Base-by-base conservation (phyloP, 2,113 vertebrate genomes). In the Thunnus maccoyii region DNA sequence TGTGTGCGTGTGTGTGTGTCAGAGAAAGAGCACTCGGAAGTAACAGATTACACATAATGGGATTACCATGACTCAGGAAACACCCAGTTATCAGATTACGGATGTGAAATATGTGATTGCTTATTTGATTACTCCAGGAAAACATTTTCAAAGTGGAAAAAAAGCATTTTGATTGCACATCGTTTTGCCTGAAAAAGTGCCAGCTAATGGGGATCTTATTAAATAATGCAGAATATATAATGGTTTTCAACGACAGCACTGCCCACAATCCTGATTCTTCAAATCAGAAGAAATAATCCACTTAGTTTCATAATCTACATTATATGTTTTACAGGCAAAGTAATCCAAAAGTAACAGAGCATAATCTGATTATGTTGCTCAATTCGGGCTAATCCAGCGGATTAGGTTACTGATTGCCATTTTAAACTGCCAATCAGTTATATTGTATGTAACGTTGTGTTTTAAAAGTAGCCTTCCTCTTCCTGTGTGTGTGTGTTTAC, bases 1-100 rank as follows among this genome's bases (percentile, higher is more conserved):
- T 30, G 66, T 22, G 47, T 47, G 50, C 44, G 18, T 20, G 52
- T n/a, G 18, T 25, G 46, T n/a, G 27, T 16, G 51, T 32, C 58
- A 30, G 64, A n/a, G 58, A 15, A 32, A 68, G 83, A 81, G 76
- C 77, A 20, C 75, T 83, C 82, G 85, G 91, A 92, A 92, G 90
- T 92, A 86, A 87, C 83, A 88, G 88, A 91, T 93, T 92, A 88
- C 85, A 84, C 74, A 58, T 92, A 91, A 93, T 91, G 70, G 84
- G 88, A 93, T 93, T 92, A 91, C 75, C 25, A 67, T 69, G 84
- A 92, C 74, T 90, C 89, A 82, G 88, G 89, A 92, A 93, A 90
- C 85, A 91, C 87, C 84, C 72, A 52, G 74, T 85, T 88, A 93
- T 91, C 88, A 88, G 87, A 90, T 93, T 87, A 87, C 75, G 0